Evolutionary conservation across 1,140 invertebrate genomes (phyloP).

Genomic region (Megathymus violae): DNA sequence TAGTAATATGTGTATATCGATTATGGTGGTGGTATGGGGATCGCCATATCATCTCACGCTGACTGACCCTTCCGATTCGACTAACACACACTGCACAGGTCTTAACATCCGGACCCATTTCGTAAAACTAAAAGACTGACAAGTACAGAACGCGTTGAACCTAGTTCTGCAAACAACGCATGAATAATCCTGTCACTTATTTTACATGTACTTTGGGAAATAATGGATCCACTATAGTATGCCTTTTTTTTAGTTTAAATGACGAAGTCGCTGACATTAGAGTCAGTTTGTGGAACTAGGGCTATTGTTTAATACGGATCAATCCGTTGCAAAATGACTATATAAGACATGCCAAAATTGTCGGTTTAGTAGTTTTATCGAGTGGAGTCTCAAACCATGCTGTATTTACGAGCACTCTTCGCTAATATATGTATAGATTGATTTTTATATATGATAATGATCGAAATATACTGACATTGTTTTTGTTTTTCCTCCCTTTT

Average conservation of each 20-base stretch:
- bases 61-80: constrained; percentile 72
- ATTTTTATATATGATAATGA: constrained; percentile 63
- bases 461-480: constrained; percentile 85
- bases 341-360: constrained; percentile 3
- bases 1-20: constrained; percentile 71
- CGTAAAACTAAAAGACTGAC: constrained; percentile 56
- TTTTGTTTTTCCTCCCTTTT: constrained; percentile 90
- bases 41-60: constrained; percentile 78
- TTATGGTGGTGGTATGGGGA: constrained; percentile 79
- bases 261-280: neutral
- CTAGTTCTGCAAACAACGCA: constrained; percentile 40
- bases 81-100: constrained; percentile 79
- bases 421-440: constrained; percentile 75
- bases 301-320: constrained; percentile 14
- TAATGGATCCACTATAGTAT: neutral
- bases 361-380: constrained; percentile 58
- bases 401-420: constrained; percentile 76
- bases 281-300: constrained; percentile 39
- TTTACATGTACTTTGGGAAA: constrained; percentile 3
- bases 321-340: neutral
- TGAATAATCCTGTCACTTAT: constrained; percentile 21
- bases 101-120: constrained; percentile 66
- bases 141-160: constrained; percentile 34
- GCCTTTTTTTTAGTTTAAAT: neutral
- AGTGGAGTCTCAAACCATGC: constrained; percentile 61